These are phyloP conservation scores for Chromoteleia sp. DNA, from an alignment of 2,888 invertebrate species.

Conservation along the genomic window DNA sequence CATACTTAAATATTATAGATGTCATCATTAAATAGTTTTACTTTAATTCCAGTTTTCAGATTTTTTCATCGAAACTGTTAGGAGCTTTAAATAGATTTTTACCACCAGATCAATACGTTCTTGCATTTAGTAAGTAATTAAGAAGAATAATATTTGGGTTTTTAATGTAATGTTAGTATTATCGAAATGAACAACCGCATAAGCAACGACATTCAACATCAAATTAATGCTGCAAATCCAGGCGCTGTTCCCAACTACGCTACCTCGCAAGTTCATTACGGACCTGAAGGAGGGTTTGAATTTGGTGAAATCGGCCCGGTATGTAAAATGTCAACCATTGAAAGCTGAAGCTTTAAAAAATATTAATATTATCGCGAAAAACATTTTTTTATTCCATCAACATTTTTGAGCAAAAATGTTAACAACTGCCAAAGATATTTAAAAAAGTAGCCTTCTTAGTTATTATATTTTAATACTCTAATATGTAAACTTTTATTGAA, in stretches of 20 bases:
- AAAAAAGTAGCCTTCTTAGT: no score
- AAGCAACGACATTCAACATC: conserved; percentile 67
- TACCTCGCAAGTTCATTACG: conserved; percentile 48
- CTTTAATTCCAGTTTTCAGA: conserved; percentile 59
- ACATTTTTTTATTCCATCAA: no score
- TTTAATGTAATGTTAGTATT: conserved; percentile 59
- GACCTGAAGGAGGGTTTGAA: conserved; percentile 64
- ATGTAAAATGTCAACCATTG: conserved; percentile 36
- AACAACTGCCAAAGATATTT: no score
- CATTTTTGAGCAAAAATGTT: no score
- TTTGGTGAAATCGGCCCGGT: conserved; percentile 62
- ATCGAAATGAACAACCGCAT: conserved; percentile 67
- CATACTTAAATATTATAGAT: background rate
- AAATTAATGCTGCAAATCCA: conserved; percentile 68
- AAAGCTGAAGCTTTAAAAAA: background rate
- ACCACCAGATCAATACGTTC: conserved; percentile 61
- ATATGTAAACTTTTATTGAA: background rate
- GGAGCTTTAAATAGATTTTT: conserved; percentile 56
- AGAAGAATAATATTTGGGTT: conserved; percentile 34
- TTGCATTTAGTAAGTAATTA: conserved; percentile 62
- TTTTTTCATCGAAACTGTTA: conserved; percentile 59
- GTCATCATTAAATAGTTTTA: conserved; percentile 30
- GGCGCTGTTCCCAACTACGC: conserved; percentile 65
- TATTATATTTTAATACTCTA: no score
- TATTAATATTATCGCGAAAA: no score